These are phyloP conservation scores for Drosophila neotestacea DNA, from an alignment of 2,888 invertebrate species.

Conservation along the genomic window DNA sequence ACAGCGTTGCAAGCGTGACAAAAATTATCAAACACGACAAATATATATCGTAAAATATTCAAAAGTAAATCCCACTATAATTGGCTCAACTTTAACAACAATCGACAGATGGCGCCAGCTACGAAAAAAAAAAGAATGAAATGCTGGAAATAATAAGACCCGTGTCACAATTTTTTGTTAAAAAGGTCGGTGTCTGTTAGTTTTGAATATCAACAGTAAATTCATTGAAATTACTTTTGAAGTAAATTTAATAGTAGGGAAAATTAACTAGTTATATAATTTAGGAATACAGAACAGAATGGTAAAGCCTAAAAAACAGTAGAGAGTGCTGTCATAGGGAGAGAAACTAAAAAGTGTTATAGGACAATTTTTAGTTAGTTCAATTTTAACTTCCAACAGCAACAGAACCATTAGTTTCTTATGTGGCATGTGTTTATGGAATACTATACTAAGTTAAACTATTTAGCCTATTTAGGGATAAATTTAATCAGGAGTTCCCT, in stretches of 20 bases:
- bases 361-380: background rate
- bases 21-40: slow-evolving; percentile 49
- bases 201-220: too few species aligned
- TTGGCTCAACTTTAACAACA: slow-evolving; percentile 25
- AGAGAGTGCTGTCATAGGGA: background rate
- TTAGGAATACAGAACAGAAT: too few species aligned
- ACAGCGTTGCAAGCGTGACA: slow-evolving; percentile 51
- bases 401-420: too few species aligned
- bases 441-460: background rate
- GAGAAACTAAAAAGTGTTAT: background rate
- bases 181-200: too few species aligned
- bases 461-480: background rate
- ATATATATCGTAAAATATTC: slow-evolving; percentile 11
- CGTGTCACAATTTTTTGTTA: too few species aligned
- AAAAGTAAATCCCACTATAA: slow-evolving; percentile 32
- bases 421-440: background rate
- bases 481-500: too few species aligned
- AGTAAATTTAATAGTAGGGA: too few species aligned
- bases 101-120: slow-evolving; percentile 19
- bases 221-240: background rate
- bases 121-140: too few species aligned
- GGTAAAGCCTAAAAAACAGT: too few species aligned
- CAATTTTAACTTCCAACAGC: too few species aligned
- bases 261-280: too few species aligned
- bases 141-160: background rate